phyloP scores from a whole-genome alignment of 2,888 invertebrate genomes.

The Oxycera nigricornis region DNA sequence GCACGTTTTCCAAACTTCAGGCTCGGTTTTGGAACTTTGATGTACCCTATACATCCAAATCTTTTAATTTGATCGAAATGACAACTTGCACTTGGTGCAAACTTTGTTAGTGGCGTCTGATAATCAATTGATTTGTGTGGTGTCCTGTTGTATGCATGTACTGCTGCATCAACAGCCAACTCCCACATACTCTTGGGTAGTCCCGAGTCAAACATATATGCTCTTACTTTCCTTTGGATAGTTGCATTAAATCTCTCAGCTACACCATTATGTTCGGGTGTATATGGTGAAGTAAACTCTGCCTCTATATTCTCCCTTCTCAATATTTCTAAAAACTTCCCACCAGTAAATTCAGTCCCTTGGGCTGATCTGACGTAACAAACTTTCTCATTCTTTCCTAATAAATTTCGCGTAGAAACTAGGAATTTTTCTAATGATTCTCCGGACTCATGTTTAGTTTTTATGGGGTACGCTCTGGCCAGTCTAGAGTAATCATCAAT shows the following conservation, averaged over 20 bases:
- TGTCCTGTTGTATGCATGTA: not conserved
- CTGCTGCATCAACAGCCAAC: not conserved
- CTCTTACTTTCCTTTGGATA: too few species aligned
- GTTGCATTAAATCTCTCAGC: too few species aligned
- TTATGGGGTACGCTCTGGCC: too few species aligned
- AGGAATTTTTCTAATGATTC: not conserved
- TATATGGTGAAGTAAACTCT: not conserved
- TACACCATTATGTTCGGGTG: not conserved
- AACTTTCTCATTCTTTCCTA: not conserved
- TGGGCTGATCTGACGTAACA: not conserved
- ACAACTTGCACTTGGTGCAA: not conserved
- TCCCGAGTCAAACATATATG: not conserved
- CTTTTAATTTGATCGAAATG: not conserved
- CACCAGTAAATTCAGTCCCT: not conserved
- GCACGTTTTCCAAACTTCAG: too few species aligned
- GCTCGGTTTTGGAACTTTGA: not conserved
- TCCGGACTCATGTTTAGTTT: not conserved
- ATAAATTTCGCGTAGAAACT: not conserved
- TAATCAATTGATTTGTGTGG: not conserved
- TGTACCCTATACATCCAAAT: not conserved
- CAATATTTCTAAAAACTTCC: not conserved
- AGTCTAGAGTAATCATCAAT: not conserved
- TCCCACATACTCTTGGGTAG: not conserved
- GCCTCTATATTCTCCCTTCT: not conserved
- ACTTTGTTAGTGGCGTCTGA: not conserved